A percentile compares a stretch with the other conserved stretches of the same genome.
Evolutionary conservation across 2,797 vertebrate genomes (phyloP).

Genomic region (Cryptoprocta ferox): DNA sequence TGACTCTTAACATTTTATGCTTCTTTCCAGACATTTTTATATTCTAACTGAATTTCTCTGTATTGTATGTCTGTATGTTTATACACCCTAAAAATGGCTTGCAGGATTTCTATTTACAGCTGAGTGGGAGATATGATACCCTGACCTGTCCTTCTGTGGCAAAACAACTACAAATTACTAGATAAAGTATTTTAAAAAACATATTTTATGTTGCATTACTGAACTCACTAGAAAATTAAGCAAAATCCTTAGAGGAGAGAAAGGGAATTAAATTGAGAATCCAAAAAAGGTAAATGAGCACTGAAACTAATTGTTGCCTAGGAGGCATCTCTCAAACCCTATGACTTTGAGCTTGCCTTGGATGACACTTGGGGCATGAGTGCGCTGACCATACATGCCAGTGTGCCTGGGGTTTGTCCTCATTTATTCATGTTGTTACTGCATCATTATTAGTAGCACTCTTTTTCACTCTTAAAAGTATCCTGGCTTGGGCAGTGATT

Average conservation of each 20-base stretch:
- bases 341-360: background rate
- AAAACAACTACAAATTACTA: constrained; percentile 25
- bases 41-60: constrained; percentile 21
- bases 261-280: background rate
- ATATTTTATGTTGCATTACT: background rate
- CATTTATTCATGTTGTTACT: background rate
- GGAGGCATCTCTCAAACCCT: background rate
- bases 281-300: background rate
- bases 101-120: background rate
- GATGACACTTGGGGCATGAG: background rate
- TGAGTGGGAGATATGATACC: background rate
- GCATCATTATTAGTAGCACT: background rate
- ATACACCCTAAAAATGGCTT: background rate
- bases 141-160: background rate
- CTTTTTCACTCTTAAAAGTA: background rate
- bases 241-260: background rate
- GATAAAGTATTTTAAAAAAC: background rate
- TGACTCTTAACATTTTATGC: background rate
- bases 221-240: constrained; percentile 13
- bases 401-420: background rate
- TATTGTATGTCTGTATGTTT: background rate
- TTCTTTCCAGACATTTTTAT: constrained; percentile 20
- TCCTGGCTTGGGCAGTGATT: background rate
- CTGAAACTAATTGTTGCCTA: background rate
- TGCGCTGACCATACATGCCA: background rate